Base-by-base conservation (phyloP, 2,888 invertebrate genomes). In the Lycocerus yunnanus region DNA sequence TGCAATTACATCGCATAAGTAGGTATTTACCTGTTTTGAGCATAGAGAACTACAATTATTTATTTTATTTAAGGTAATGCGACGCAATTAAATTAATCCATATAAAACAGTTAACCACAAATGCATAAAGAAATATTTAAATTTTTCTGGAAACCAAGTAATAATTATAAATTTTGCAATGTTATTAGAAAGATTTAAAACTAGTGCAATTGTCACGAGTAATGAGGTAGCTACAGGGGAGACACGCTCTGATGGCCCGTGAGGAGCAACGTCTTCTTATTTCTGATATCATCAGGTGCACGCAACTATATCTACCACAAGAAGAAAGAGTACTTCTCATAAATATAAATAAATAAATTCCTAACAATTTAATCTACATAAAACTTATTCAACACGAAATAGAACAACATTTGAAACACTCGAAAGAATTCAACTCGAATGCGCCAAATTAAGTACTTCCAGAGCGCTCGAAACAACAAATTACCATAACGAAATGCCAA, bases 221-320 rank as follows among this genome's bases (percentile, higher is more conserved):
- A 85, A 85, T 84, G 85, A 85, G 85, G 84, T 84, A 83, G 84
- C 82, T 79, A 74, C 16, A 81, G 79, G 81, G 85, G 85, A 85
- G 84, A 85, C 83, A 84, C 83, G 85, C 84, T 85, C 85, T 81
- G 84, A 68, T 85, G 84, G 81, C 74, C 81, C 82, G 83, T 82
- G 83, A 83, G 84, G 84, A 84, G 84, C 85, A 85, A 82, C 83
- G 84, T 79, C 84, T 84, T 81, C 74, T 74, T 75, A 79, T 69
- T 82, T 80, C 75, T 81, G 82, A 83, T 83, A 75, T 61, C 75
- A 83, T 83, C 83, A 81, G 77, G 77, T 80, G 75, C 79, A 83
- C 82, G 82, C 83, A 82, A 75, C 72, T 69, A 21, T 66, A 21
- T 20, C 81, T 78, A 79, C 79, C 79, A 80, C 79, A 74, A 68